Evolutionary conservation across 2,113 vertebrate genomes (phyloP), one percentile per base, ranked within the genome.

Genomic region (Nerophis lumbriciformis): DNA sequence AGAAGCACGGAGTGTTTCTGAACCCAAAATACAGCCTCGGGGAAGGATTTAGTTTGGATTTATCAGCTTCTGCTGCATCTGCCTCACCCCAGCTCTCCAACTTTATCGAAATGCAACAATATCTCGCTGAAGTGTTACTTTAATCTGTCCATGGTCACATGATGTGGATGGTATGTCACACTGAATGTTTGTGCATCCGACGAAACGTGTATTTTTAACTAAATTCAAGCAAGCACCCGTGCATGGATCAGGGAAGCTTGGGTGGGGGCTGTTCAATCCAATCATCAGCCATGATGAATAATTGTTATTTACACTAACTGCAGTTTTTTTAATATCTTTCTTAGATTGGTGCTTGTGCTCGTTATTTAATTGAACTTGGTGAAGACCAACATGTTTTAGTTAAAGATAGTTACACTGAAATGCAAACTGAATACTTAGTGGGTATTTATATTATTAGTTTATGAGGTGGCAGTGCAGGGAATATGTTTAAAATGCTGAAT

Each of bases 301-400:
- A 12, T 44, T 57, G 66, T 21, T 15, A n/a, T n/a, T 53, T 66
- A 61, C 44, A 63, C 42, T 10, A 21, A 15, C 63, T 45, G 39
- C 16, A 52, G 1, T 5, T 54, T 61, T 52, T 78, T 2, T 51
- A n/a, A 51, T 21, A n/a, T 16, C 21, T 44, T 70, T 16, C 21
- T 44, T 68, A 47, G 63, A 36, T 49, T 69, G 35, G 1, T 58
- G 69, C 19, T 59, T 2, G 53, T 5, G 42, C 10, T 44, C 9
- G 10, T 44, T 44, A 11, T 44, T 44, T 4, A 44, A 44, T 11
- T 11, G 12, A 44, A 44, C 10, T 44, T 44, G 2, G 42, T 5
- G 12, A 11, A 44, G 9, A 44, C 9, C 10, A 44, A 44, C 10
- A 44, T 44, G 21, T 21, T 44, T 19, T 9, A 6, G 42, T 56